Evolutionary conservation across 2,797 vertebrate genomes (phyloP), one percentile per base, ranked within the genome.

Genomic region (Loris lydekkerianus): DNA sequence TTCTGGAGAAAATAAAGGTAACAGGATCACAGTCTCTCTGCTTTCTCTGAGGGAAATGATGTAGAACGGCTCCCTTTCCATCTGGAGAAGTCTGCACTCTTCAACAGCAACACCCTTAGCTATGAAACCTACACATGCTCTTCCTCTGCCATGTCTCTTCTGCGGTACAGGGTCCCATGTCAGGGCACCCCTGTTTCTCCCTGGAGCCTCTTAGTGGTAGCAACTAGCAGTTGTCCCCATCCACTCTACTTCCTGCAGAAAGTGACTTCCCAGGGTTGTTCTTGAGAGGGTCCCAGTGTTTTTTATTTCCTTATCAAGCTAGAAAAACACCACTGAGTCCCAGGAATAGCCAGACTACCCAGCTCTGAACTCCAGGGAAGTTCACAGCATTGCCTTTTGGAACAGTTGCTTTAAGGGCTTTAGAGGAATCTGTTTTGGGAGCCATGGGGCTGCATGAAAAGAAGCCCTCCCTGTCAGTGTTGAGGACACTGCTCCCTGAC

Each of bases 1-100:
- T 88, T 17, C 65, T n/a, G 53, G 31, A 65, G 37, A 75, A 97
- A 91, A 78, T 21, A 72, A 93, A 86, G 3, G 20, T 34, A 31
- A 69, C 11, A 10, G 5, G 63, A 3, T 60, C 56, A 69, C 2
- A 29, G 25, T 20, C 6, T 40, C 15, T 60, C 18, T 7, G 31
- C 3, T 86, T 1, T 60, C 15, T n/a, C 4, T 86, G 60, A 53
- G 46, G n/a, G 10, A 72, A 40, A 81, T 5, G 61, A 15, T 34
- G 13, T 17, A 49, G 20, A 63, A 60, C 60, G 9, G 43, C 1
- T 1, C 3, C 4, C 3, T 49, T 8, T 7, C 13, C 5, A 31
- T 10, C 2, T 13, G 63, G 15, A 58, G 46, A 81, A 85, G 25
- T 3, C 49, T 37, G 31, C 13, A 21, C n/a, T 60, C 21, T 40